phyloP scores from a whole-genome alignment of 1,140 invertebrate species.

The Harpegnathos saltator region DNA sequence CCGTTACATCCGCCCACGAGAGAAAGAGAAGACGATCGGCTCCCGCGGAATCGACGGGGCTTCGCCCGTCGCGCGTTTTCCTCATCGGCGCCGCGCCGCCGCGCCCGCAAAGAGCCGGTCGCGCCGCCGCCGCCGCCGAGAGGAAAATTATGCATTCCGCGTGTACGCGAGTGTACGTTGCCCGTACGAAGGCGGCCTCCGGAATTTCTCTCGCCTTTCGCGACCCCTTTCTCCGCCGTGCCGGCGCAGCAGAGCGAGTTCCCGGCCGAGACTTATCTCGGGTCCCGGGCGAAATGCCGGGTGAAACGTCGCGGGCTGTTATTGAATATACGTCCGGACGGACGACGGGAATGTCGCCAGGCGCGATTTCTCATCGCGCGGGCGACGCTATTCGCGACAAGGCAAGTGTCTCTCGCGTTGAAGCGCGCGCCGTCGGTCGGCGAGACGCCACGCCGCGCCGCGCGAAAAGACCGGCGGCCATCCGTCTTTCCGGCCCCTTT shows the following conservation, averaged over 20 bases:
- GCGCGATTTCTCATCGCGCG: too few species aligned
- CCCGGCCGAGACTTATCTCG: not conserved
- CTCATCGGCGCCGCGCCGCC: slow-evolving; percentile 25
- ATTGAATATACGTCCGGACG: not conserved
- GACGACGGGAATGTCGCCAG: too few species aligned
- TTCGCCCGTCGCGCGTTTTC: not conserved
- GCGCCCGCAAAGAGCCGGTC: slow-evolving; percentile 27
- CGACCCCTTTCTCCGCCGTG: slow-evolving; percentile 33
- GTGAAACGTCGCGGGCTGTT: not conserved
- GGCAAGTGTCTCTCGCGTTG: not conserved
- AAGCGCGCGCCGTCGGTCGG: not conserved
- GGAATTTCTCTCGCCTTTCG: slow-evolving; percentile 47
- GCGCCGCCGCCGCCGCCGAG: slow-evolving; percentile 28
- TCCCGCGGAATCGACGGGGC: slow-evolving; percentile 12
- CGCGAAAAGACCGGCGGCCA: slow-evolving; percentile 9
- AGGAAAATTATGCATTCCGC: slow-evolving; percentile 62
- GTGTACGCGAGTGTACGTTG: slow-evolving; percentile 56
- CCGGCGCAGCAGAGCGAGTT: slow-evolving; percentile 5
- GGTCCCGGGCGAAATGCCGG: not conserved
- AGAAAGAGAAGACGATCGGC: not conserved
- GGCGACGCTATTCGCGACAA: not conserved
- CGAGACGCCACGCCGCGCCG: not conserved
- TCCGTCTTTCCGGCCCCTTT: slow-evolving; percentile 32
- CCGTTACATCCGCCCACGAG: not conserved
- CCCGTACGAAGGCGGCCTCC: slow-evolving; percentile 26